phyloP scores from a whole-genome alignment of 2,797 vertebrate genomes.

The Parotocinclus haroldoi region DNA sequence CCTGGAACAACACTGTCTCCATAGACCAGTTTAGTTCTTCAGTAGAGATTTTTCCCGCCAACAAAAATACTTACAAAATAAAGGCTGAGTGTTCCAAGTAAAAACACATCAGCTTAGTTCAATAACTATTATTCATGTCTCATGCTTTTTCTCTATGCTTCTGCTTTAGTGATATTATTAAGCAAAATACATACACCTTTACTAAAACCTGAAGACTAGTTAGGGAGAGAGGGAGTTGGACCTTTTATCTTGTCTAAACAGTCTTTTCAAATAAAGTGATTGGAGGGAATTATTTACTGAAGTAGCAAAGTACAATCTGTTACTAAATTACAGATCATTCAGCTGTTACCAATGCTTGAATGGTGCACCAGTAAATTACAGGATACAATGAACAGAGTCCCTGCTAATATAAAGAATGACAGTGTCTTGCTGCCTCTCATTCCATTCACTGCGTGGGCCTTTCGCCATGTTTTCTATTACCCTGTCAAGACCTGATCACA shows the following conservation, averaged over 20 bases:
- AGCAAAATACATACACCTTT: slow-evolving; percentile 54
- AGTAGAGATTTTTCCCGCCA: slow-evolving; percentile 70
- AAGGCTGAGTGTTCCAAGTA: slow-evolving; percentile 75
- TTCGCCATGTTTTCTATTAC: background rate
- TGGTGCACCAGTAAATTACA: slow-evolving; percentile 1
- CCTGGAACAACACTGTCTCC: slow-evolving; percentile 69
- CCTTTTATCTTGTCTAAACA: too few species aligned
- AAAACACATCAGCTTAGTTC: slow-evolving; percentile 77
- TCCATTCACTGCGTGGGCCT: slow-evolving; percentile 14
- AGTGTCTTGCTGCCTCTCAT: slow-evolving; percentile 14
- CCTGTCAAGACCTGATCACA: background rate
- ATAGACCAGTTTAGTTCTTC: slow-evolving; percentile 71
- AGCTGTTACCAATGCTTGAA: background rate
- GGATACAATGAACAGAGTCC: background rate
- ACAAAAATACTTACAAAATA: slow-evolving; percentile 80
- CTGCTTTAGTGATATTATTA: slow-evolving; percentile 72
- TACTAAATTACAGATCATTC: slow-evolving; percentile 16
- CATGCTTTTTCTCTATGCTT: slow-evolving; percentile 53
- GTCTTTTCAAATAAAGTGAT: too few species aligned
- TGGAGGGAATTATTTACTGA: too few species aligned
- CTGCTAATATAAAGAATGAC: background rate
- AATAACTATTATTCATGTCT: slow-evolving; percentile 74
- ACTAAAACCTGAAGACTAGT: slow-evolving; percentile 53
- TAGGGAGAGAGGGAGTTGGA: slow-evolving; percentile 41
- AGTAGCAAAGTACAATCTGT: slow-evolving; percentile 5